Conservation (phyloP, 2,797 vertebrate species). For the Melanogrammus aeglefinus region DNA sequence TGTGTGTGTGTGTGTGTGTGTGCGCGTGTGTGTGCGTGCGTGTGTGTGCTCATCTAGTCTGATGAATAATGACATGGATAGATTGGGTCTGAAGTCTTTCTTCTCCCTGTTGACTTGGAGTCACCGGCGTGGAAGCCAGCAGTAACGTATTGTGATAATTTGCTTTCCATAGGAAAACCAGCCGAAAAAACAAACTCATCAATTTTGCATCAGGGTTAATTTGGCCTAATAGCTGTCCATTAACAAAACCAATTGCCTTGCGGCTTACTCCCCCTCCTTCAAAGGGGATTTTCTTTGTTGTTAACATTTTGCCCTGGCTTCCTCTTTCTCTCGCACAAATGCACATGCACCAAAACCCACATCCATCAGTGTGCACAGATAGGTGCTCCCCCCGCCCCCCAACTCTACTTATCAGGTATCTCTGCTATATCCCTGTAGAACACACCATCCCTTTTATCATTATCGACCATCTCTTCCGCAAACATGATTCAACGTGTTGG, state of each 20-base stretch:
- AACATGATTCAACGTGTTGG: not conserved
- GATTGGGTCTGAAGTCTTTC: slow-evolving; percentile 56
- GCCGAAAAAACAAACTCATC: slow-evolving; percentile 62
- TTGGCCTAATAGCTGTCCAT: slow-evolving; percentile 62
- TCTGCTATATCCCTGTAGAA: not conserved
- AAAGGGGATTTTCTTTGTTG: slow-evolving; percentile 26
- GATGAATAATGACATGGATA: slow-evolving; percentile 59
- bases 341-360: slow-evolving; percentile 5
- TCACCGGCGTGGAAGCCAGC: slow-evolving; percentile 30
- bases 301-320: slow-evolving; percentile 30
- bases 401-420: not conserved
- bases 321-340: slow-evolving; percentile 2
- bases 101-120: slow-evolving; percentile 56
- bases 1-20: too few relatives aligned
- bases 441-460: not conserved
- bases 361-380: slow-evolving; percentile 8
- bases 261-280: slow-evolving; percentile 29
- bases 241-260: slow-evolving; percentile 52
- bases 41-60: slow-evolving; percentile 28
- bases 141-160: slow-evolving; percentile 15
- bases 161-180: slow-evolving; percentile 59
- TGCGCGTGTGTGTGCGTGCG: too few relatives aligned
- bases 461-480: not conserved
- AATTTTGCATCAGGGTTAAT: slow-evolving; percentile 66
- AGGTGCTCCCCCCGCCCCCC: not conserved